Evolutionary conservation across 2,797 vertebrate genomes (phyloP).

Genomic region (Manis pentadactyla): DNA sequence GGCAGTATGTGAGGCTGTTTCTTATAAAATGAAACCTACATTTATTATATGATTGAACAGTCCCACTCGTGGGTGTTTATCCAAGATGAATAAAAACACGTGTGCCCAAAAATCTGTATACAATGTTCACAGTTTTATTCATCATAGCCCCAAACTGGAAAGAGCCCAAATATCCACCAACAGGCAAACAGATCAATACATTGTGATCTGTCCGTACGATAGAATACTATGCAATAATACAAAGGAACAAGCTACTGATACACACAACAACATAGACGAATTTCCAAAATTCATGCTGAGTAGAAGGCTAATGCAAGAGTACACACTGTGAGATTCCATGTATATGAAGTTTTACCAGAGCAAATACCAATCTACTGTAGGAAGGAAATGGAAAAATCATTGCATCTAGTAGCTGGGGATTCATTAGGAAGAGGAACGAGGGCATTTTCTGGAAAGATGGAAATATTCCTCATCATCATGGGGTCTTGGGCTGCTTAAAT

Average conservation of each 20-base stretch:
- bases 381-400: neutral
- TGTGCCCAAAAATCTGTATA: neutral
- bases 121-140: neutral
- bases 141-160: neutral
- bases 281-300: neutral
- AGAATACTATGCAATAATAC: neutral
- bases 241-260: neutral
- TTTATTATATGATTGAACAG: neutral
- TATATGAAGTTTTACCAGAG: neutral
- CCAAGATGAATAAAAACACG: neutral
- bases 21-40: neutral
- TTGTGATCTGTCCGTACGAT: no score
- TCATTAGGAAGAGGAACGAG: neutral
- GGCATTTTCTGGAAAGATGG: neutral
- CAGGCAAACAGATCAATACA: neutral
- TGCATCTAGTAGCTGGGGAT: neutral
- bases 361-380: no score
- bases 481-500: neutral
- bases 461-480: neutral
- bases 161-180: neutral
- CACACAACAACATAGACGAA: neutral
- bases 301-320: no score
- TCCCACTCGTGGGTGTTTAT: neutral
- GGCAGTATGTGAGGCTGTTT: neutral
- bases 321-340: fast-evolving